Percentiles rank a stretch among this genome's conserved stretches.
phyloP scores from a whole-genome alignment of 2,888 invertebrate genomes.

The Pharmacophagus antenor region DNA sequence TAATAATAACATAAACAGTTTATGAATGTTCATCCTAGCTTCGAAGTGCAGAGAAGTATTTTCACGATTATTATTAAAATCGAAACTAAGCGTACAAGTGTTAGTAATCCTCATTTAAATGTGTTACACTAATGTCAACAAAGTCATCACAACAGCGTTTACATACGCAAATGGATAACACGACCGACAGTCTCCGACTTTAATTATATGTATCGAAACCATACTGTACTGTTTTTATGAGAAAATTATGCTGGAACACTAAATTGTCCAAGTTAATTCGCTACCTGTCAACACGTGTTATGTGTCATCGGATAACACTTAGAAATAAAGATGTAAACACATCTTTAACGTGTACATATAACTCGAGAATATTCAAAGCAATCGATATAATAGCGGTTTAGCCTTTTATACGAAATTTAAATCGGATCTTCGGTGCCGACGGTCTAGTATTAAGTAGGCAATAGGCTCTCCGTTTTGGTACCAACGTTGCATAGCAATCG shows the following conservation, averaged over 20 bases:
- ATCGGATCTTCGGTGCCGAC: constrained; percentile 49
- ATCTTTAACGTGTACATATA: constrained; percentile 20
- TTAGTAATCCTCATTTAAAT: constrained; percentile 9
- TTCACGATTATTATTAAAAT: constrained; percentile 10
- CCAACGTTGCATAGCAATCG: constrained; percentile 59
- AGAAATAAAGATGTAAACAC: constrained; percentile 36
- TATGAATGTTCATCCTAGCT: not conserved
- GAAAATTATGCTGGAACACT: constrained; percentile 27
- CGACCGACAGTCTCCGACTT: constrained; percentile 1
- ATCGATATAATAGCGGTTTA: constrained; percentile 48
- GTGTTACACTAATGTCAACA: constrained; percentile 21
- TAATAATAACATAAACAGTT: no score
- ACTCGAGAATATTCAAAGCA: constrained; percentile 25
- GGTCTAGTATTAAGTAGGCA: constrained; percentile 47
- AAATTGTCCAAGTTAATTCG: constrained; percentile 20
- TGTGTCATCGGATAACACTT: constrained; percentile 23
- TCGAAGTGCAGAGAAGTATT: not conserved
- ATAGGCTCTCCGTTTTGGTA: constrained; percentile 48
- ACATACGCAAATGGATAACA: constrained; percentile 17
- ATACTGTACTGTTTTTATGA: constrained; percentile 23
- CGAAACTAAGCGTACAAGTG: constrained; percentile 1
- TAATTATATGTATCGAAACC: constrained; percentile 25
- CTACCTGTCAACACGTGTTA: constrained; percentile 23
- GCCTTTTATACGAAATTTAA: constrained; percentile 53
- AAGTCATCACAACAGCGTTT: constrained; percentile 15